Conservation (phyloP, 2,888 invertebrate species). For the Hirtodrosophila histrioides region DNA sequence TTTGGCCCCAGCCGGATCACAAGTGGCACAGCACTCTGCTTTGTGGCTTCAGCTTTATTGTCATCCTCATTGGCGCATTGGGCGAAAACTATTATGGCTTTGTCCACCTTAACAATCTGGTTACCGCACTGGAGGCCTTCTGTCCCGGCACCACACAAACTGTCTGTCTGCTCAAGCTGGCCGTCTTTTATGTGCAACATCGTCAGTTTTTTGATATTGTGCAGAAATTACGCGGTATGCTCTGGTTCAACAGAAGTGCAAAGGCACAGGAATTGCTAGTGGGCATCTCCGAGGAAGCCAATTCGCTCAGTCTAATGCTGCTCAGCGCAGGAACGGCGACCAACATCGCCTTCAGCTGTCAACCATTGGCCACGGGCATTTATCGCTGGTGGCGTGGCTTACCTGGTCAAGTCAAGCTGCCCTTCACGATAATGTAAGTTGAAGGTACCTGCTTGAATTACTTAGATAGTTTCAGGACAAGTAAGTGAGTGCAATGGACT, state of each 20-base stretch:
- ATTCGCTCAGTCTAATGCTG: conserved; percentile 62
- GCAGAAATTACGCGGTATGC: conserved; percentile 58
- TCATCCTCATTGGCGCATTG: conserved; percentile 72
- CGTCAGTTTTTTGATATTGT: conserved; percentile 64
- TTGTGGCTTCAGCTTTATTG: conserved; percentile 64
- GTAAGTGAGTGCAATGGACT: no score
- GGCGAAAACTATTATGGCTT: conserved; percentile 79
- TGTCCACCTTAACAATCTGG: conserved; percentile 66
- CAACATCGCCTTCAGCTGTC: conserved; percentile 68
- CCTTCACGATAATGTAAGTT: conserved; percentile 81
- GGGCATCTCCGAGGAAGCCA: conserved; percentile 59
- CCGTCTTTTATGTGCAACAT: conserved; percentile 69
- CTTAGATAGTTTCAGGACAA: no score
- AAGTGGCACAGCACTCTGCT: conserved; percentile 53
- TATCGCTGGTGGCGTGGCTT: conserved; percentile 53
- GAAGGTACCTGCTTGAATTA: not conserved
- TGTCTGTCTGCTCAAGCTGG: conserved; percentile 79
- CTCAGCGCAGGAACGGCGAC: conserved; percentile 70
- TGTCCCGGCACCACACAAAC: conserved; percentile 81
- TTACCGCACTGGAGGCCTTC: conserved; percentile 81
- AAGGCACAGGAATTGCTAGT: conserved; percentile 62
- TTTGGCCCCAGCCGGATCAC: conserved; percentile 75
- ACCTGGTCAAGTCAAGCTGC: conserved; percentile 66
- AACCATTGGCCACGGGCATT: conserved; percentile 70
- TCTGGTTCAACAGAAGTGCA: conserved; percentile 46